Percentiles rank a stretch among this genome's conserved stretches.
These are phyloP conservation scores for Trachythela sp. DNA, from an alignment of 64 coral and sea anemone species.

Conservation along the genomic window DNA sequence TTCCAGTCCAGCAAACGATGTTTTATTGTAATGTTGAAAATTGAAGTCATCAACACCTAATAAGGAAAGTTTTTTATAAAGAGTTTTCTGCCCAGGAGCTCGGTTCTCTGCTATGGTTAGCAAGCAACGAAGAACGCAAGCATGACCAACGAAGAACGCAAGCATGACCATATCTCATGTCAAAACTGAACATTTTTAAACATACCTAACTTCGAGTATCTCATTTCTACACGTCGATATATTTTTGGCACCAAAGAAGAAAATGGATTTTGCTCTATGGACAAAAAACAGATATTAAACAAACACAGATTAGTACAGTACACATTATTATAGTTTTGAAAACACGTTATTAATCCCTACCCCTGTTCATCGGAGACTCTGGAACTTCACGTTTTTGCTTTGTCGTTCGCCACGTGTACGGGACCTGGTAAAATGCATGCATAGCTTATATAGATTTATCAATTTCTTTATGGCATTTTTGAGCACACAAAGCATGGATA, in stretches of 20 bases:
- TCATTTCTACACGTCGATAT: conserved; percentile 78
- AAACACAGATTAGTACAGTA: neutral
- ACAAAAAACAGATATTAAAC: neutral
- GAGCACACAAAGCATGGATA: too few relatives aligned
- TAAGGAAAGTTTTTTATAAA: neutral
- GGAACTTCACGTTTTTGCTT: conserved; percentile 66
- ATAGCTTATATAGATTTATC: neutral
- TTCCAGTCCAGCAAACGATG: conserved; percentile 88
- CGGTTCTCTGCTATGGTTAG: neutral
- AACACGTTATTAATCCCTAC: neutral
- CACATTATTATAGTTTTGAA: neutral
- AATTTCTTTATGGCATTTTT: neutral
- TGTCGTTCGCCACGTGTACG: conserved; percentile 35
- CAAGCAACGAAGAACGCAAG: too few relatives aligned
- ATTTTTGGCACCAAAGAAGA: conserved; percentile 63
- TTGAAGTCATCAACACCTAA: conserved; percentile 97
- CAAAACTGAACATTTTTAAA: too few relatives aligned
- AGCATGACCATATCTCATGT: neutral
- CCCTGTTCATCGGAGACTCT: conserved; percentile 94
- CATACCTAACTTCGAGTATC: neutral
- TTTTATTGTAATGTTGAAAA: conserved; percentile 97
- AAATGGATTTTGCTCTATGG: conserved; percentile 24
- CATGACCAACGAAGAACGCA: too few relatives aligned
- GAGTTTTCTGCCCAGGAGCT: too few relatives aligned
- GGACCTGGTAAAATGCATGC: conserved; percentile 28